Evolutionary conservation across 2,888 invertebrate genomes (phyloP).

Genomic region (Lasioglossum morio): DNA sequence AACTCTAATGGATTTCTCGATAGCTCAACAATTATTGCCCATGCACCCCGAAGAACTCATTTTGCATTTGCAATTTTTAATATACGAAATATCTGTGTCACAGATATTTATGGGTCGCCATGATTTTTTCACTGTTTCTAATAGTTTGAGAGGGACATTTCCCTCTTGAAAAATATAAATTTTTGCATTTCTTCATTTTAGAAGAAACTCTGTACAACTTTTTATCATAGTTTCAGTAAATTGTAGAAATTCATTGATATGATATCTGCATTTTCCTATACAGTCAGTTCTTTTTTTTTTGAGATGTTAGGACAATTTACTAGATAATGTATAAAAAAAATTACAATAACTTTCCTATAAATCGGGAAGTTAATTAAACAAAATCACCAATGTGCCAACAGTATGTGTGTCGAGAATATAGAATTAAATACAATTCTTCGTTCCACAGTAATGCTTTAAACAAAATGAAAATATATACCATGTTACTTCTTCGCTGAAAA

Average conservation of each 20-base stretch:
- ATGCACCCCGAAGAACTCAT: background rate
- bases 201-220: background rate
- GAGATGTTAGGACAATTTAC: too few species aligned
- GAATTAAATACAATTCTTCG: background rate
- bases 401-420: background rate
- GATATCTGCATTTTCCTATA: background rate
- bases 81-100: background rate
- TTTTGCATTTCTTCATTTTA: too few species aligned
- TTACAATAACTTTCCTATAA: too few species aligned
- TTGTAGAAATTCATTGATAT: background rate
- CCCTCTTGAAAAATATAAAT: background rate
- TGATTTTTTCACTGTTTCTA: too few species aligned
- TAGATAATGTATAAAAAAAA: too few species aligned
- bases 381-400: too few species aligned
- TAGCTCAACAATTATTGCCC: background rate
- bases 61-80: background rate
- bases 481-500: background rate
- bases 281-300: too few species aligned
- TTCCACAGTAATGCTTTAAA: background rate
- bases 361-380: too few species aligned
- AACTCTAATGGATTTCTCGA: background rate
- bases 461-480: background rate
- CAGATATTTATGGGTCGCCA: too few species aligned
- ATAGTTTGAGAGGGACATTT: too few species aligned
- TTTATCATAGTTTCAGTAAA: background rate